Conservation (phyloP, 2,797 vertebrate genomes). For the Cryptoprocta ferox region DNA sequence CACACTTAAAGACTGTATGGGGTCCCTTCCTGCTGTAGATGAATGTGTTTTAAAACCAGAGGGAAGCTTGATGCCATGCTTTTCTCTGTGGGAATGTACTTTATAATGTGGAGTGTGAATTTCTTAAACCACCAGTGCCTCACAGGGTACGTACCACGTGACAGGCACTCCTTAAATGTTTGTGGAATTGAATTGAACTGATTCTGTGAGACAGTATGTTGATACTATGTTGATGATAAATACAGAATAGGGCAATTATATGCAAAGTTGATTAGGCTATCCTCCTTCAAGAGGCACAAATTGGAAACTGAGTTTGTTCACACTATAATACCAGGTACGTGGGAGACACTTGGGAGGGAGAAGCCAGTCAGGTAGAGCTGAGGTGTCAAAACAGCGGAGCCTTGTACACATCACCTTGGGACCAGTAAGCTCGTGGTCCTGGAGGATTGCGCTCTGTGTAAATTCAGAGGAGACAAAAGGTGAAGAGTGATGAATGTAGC, state of each 20-base stretch:
- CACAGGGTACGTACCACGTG: background rate
- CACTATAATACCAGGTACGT: too few species aligned
- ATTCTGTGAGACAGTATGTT: background rate
- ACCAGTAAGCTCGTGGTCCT: background rate
- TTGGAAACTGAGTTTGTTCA: background rate
- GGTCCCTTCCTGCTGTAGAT: background rate
- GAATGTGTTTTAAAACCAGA: background rate
- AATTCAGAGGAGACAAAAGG: background rate
- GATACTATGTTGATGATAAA: background rate
- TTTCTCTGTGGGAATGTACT: background rate
- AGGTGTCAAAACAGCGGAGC: background rate
- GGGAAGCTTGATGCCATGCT: too few species aligned
- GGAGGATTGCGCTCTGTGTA: background rate
- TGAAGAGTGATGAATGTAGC: background rate
- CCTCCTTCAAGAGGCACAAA: background rate
- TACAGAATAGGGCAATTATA: background rate
- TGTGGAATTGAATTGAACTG: background rate
- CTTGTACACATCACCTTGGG: background rate
- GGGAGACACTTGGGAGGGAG: background rate
- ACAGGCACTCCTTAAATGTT: background rate
- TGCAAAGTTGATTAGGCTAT: background rate
- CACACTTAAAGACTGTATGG: background rate
- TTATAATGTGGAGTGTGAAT: background rate
- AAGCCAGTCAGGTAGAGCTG: accelerated
- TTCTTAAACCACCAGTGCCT: background rate